Base-by-base conservation (phyloP, 2,113 vertebrate species). In the Tachuris rubrigastra region DNA sequence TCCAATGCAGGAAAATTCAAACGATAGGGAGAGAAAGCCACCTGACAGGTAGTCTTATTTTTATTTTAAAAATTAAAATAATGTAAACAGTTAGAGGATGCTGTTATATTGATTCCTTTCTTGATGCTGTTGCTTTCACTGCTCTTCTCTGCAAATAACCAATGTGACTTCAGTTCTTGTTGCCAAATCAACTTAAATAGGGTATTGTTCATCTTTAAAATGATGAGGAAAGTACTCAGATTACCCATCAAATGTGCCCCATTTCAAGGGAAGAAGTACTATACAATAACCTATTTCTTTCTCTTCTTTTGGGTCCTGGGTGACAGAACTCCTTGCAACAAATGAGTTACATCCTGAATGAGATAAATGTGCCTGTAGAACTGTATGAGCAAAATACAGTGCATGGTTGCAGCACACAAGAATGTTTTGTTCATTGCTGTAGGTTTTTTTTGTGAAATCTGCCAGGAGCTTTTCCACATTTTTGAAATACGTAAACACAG, bases 341-440 rank as follows among this genome's bases (percentile, higher is more conserved):
- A n/a, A 3, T 28, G 24, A 55, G 23, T 91, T 58, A 24, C 4
- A 23, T 44, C 27, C 42, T 12, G 12, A 47, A 3, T 39, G 33
- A 62, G 49, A 16, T 15, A n/a, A n/a, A 46, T 11, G 20, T 21
- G 10, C 6, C 19, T 37, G 12, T n/a, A 55, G 28, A 72, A 49
- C 44, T 79, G 8, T 14, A 10, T 25, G 56, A 85, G 39, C 22
- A 10, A 82, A 62, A 52, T 7, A 3, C 4, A 3, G 1, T 12
- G 22, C 0, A 0, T 49, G 33, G 27, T 19, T 88, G 37, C 42
- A 49, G 42, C 5, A 28, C 7, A 8, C 0, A 0, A 37, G 2
- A 69, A 19, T 44, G 7, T 91, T 77, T n/a, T 73, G 18, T 46
- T 89, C 12, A 16, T 59, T 6, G 0, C 13, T 80, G 10, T 59